These are phyloP conservation scores for Magallana angulata DNA, from an alignment of 1,140 invertebrate species.

Conservation along the genomic window DNA sequence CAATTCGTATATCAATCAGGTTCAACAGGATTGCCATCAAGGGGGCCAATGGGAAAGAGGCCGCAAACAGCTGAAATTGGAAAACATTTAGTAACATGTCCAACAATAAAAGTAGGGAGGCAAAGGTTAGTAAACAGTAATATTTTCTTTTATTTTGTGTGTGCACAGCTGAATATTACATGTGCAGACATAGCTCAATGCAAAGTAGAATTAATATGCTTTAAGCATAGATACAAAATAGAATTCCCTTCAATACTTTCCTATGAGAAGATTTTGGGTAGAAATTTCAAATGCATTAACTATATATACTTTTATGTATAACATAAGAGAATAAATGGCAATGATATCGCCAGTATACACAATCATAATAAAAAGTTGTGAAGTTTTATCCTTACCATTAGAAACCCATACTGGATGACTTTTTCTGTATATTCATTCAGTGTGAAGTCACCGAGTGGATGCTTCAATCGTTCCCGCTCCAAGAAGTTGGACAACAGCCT, in stretches of 20 bases:
- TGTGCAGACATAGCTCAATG: no score
- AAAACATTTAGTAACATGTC: neutral
- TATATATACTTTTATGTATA: neutral
- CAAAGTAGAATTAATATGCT: no score
- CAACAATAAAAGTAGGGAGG: no score
- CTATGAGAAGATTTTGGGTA: neutral
- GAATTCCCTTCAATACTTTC: neutral
- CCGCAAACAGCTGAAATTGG: constrained; percentile 79
- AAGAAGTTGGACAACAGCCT: constrained; percentile 58
- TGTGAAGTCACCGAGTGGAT: constrained; percentile 77
- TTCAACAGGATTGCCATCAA: constrained; percentile 77
- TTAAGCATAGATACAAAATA: no score
- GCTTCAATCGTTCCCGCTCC: constrained; percentile 77
- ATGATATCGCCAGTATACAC: neutral
- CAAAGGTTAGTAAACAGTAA: no score
- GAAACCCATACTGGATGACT: constrained; percentile 80
- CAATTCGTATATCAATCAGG: constrained; percentile 78
- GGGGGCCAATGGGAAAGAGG: constrained; percentile 80
- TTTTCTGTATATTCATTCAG: constrained; percentile 80
- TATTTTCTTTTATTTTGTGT: no score
- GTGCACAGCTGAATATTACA: no score
- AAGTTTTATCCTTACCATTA: constrained; percentile 74
- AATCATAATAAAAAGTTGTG: no score
- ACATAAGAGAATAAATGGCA: neutral
- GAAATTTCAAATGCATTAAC: neutral